Evolutionary conservation across 2,888 invertebrate genomes (phyloP).

Genomic region (Cephalotes varians): DNA sequence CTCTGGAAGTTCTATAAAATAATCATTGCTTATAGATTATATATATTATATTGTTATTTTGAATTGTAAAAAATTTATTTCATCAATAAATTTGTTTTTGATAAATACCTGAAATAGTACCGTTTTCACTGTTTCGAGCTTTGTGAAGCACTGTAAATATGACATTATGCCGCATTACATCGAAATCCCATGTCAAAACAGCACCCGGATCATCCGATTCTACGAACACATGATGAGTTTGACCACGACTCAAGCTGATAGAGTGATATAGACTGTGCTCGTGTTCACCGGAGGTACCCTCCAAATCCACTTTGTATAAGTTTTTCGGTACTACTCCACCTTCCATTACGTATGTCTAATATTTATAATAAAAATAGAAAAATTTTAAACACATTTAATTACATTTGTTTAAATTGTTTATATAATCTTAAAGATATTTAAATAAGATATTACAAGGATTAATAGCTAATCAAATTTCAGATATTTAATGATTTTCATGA

Average conservation of each 20-base stretch:
- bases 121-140: slow-evolving; percentile 58
- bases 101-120: slow-evolving; percentile 43
- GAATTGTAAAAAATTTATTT: neutral
- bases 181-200: slow-evolving; percentile 98
- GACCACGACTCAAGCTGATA: slow-evolving; percentile 89
- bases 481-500: neutral
- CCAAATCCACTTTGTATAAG: slow-evolving; percentile 88
- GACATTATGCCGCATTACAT: slow-evolving; percentile 95
- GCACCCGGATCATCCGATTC: slow-evolving; percentile 94
- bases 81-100: neutral
- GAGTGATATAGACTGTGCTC: slow-evolving; percentile 92
- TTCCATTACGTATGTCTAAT: slow-evolving; percentile 93
- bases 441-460: neutral
- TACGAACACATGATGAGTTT: slow-evolving; percentile 93
- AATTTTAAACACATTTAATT: neutral
- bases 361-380: slow-evolving; percentile 29
- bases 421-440: neutral
- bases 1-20: slow-evolving; percentile 54
- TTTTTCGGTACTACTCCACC: slow-evolving; percentile 96
- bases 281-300: slow-evolving; percentile 84
- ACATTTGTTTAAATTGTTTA: neutral
- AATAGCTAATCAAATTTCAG: slow-evolving; percentile 29
- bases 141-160: slow-evolving; percentile 92
- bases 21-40: neutral
- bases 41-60: neutral